Base-by-base conservation (phyloP, 2,113 vertebrate species). In the Theropithecus gelada region DNA sequence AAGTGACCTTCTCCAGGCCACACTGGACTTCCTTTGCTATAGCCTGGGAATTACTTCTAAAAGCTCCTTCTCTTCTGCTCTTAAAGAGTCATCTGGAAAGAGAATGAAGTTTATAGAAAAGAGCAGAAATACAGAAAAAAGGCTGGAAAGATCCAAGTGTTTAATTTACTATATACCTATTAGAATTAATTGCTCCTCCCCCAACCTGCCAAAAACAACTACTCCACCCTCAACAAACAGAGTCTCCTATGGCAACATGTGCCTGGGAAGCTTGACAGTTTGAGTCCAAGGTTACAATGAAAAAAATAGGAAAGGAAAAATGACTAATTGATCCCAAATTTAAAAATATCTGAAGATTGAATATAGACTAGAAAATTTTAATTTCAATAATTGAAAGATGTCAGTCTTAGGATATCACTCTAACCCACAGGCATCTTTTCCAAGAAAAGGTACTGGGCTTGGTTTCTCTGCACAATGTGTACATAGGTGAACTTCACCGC, bases 211-310 rank as follows among this genome's bases (percentile, higher is more conserved):
- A 0, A 98, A 94, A 97, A 72, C 84, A 96, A 88, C 80, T 45
- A 97, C 98, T 98, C 98, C 98, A 98, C 98, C 98, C 98, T 98
- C 98, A 99, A 99, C 98, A 99, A 99, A 99, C 95, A 98, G 73
- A 98, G 98, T 98, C 94, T 98, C 93, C 98, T 97, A 98, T 98
- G 94, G 98, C 97, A 99, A 99, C 98, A 57, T 92, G 96, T 73
- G 97, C 88, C 98, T 97, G 98, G 97, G 97, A 98, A 98, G 97
- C 97, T 96, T 91, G 97, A 98, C 97, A 98, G 68, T 97, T 98
- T 97, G 96, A 94, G 88, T 90, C 97, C 96, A 96, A 97, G 97
- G 98, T 98, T 97, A 98, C 96, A 94, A 43, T 98, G 98, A 98
- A 98, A 98, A 98, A 98, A 97, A 84, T 35, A 95, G 92, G 95